phyloP scores from a whole-genome alignment of 2,888 invertebrate genomes.

The Anoplius nigerrimus region DNA sequence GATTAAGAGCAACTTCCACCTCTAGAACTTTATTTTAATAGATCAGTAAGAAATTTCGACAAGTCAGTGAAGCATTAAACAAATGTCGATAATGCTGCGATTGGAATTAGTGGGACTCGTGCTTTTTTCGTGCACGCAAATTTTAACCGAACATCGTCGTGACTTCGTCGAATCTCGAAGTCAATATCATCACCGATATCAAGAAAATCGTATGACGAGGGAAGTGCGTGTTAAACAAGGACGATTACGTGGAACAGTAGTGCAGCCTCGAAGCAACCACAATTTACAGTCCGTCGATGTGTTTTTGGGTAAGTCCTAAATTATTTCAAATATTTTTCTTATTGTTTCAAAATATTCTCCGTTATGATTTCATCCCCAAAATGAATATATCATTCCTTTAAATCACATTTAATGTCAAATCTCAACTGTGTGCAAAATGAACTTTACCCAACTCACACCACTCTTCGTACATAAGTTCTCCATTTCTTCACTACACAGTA shows the following conservation, averaged over 20 bases:
- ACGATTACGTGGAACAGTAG: constrained; percentile 81
- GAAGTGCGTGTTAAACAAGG: constrained; percentile 82
- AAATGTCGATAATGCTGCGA: constrained; percentile 66
- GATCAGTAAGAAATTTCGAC: too few species aligned
- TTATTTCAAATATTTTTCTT: too few species aligned
- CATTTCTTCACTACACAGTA: too few species aligned
- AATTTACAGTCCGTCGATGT: constrained; percentile 83
- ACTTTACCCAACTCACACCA: too few species aligned
- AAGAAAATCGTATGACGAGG: constrained; percentile 64
- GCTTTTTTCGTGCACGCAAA: constrained; percentile 68
- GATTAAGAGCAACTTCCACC: too few species aligned
- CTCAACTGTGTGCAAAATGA: too few species aligned
- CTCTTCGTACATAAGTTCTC: too few species aligned
- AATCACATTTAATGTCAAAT: too few species aligned
- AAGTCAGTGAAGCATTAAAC: constrained; percentile 13
- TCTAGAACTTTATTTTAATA: too few species aligned
- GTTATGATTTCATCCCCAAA: too few species aligned
- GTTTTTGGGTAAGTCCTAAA: constrained; percentile 77
- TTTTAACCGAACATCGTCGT: constrained; percentile 65
- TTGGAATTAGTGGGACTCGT: constrained; percentile 65
- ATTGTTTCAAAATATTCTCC: too few species aligned
- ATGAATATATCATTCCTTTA: too few species aligned
- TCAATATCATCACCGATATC: constrained; percentile 57
- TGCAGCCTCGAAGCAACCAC: constrained; percentile 80
- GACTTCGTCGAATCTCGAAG: constrained; percentile 58